Evolutionary conservation across 2,113 vertebrate genomes (phyloP), one percentile per base, ranked within the genome.

Genomic region (Chelonoidis abingdonii): DNA sequence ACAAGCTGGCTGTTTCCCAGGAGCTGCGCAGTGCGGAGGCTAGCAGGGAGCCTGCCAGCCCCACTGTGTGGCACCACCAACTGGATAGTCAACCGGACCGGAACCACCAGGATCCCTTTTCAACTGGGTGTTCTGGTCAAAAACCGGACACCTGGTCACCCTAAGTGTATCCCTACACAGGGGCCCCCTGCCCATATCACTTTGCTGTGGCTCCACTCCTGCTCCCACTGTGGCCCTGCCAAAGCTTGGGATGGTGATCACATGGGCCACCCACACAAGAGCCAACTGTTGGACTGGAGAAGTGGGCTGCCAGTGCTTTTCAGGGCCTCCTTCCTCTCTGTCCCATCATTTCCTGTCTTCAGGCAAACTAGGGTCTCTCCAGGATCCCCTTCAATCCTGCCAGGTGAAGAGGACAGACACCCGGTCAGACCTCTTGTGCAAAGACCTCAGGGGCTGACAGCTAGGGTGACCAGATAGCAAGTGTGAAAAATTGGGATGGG

Each of bases 381-480:
- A 65, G 62, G 29, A 65, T n/a, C 62, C 14, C 62, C 62, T 65
- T 65, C 62, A n/a, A n/a, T 65, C 31, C 53, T 54, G 97, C 99
- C 99, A 99, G 2, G 99, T 99, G 87, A 98, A 96, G 35, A 99
- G 97, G 35, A 99, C 99, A 1, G 98, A 99, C 90, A 98, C 91
- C 4, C 98, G 98, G 91, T 99, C 99, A 0, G 99, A 98, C 11
- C 98, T 98, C 94, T 98, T 98, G 97, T 98, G 98, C 92, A 99
- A 95, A 8, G 99, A 98, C 89, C 99, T 98, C 83, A 99, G 98
- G 0, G 99, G 99, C 90, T 99, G 99, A 96, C 99, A 99, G 96
- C 99, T 99, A 50, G 50, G 50, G 50, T 50, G 50, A 50, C 50
- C 50, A 50, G 50, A 50, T 50, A 50, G 50, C 50, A 50, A 50